phyloP scores from a whole-genome alignment of 92 coral and sea anemone species.

The Siderastrea siderea region DNA sequence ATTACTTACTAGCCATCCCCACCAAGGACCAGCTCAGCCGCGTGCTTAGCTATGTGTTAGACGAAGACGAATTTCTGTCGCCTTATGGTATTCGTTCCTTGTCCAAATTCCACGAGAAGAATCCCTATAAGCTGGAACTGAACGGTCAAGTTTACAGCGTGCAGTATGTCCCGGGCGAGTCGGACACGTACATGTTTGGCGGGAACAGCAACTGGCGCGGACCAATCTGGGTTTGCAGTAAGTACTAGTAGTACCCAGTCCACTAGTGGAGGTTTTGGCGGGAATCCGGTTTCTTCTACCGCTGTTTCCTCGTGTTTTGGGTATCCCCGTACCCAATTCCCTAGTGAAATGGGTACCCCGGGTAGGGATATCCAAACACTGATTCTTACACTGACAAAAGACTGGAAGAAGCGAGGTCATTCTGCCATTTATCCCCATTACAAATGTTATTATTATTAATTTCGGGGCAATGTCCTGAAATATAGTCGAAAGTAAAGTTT shows the following conservation, averaged over 20 bases:
- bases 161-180: slow-evolving; percentile 96
- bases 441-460: too few relatives aligned
- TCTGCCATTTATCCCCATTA: too few relatives aligned
- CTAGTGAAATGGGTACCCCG: too few relatives aligned
- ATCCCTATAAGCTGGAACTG: slow-evolving; percentile 79
- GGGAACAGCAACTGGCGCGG: slow-evolving; percentile 99
- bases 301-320: too few relatives aligned
- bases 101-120: slow-evolving; percentile 90
- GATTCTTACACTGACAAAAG: too few relatives aligned
- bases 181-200: slow-evolving; percentile 94
- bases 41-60: slow-evolving; percentile 88
- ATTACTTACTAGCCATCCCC: slow-evolving; percentile 94
- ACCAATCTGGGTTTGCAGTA: slow-evolving; percentile 97
- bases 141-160: slow-evolving; percentile 85
- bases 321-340: too few relatives aligned
- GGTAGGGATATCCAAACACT: too few relatives aligned
- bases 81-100: slow-evolving; percentile 98
- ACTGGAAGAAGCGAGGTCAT: too few relatives aligned
- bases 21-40: slow-evolving; percentile 90
- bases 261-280: too few relatives aligned
- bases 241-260: slow-evolving; percentile 31
- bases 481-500: too few relatives aligned
- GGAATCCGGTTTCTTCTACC: too few relatives aligned
- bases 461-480: too few relatives aligned
- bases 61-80: slow-evolving; percentile 94